Conservation (phyloP, 2,113 vertebrate species). For the Poicephalus gulielmi region DNA sequence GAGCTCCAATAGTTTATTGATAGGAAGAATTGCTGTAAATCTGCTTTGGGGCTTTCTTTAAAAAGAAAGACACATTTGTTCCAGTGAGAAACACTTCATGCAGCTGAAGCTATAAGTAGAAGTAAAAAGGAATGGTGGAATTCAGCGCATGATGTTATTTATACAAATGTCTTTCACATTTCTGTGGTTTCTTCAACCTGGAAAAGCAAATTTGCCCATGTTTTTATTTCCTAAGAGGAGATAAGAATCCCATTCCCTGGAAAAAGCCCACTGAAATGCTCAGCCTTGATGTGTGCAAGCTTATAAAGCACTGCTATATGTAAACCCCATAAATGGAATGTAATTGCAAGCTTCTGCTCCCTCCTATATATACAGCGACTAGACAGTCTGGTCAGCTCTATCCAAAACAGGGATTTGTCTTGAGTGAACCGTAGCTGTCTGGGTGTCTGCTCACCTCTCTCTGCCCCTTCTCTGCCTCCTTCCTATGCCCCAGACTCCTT, state of each 20-base stretch:
- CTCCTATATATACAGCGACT: slow-evolving; percentile 36
- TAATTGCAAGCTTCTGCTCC: slow-evolving; percentile 43
- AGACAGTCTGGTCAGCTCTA: slow-evolving; percentile 34
- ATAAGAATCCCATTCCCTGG: slow-evolving; percentile 58
- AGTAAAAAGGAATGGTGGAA: slow-evolving; percentile 10
- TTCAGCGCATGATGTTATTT: slow-evolving; percentile 37
- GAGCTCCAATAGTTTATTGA: not conserved
- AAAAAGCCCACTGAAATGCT: slow-evolving; percentile 29
- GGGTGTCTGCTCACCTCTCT: slow-evolving; percentile 11
- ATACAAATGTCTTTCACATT: slow-evolving; percentile 54
- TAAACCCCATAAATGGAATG: slow-evolving; percentile 33
- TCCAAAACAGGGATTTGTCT: slow-evolving; percentile 12
- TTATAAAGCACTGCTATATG: slow-evolving; percentile 12
- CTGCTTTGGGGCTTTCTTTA: not conserved
- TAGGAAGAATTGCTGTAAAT: slow-evolving; percentile 31
- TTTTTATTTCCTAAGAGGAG: slow-evolving; percentile 68
- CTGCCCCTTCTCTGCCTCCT: not conserved
- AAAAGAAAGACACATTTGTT: slow-evolving; percentile 52
- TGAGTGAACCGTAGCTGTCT: not conserved
- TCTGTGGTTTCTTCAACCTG: slow-evolving; percentile 63
- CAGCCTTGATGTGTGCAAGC: slow-evolving; percentile 36
- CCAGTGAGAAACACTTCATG: slow-evolving; percentile 13
- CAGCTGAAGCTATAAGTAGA: not conserved
- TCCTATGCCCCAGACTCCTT: not conserved
- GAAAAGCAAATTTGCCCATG: slow-evolving; percentile 66